Conservation (phyloP, 2,113 vertebrate genomes). For the Thryonomys swinderianus region DNA sequence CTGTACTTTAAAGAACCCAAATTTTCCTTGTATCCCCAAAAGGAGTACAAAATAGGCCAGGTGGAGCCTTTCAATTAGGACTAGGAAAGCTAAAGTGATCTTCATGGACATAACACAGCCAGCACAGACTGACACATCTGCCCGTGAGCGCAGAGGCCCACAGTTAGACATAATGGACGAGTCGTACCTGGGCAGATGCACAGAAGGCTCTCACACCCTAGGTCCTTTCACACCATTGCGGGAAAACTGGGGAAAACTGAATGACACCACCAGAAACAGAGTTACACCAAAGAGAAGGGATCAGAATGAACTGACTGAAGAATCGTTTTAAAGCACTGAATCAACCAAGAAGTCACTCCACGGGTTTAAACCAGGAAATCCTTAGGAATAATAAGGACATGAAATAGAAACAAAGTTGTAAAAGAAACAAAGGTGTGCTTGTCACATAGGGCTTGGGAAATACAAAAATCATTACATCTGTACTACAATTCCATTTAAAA, state of each 20-base stretch:
- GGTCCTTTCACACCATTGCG: neutral
- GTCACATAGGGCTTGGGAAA: neutral
- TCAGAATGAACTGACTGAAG: neutral
- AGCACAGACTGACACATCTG: neutral
- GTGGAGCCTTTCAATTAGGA: constrained; percentile 24
- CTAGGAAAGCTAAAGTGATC: constrained; percentile 34
- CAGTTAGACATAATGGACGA: neutral
- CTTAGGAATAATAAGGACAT: neutral
- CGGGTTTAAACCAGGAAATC: neutral
- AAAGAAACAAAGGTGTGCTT: neutral
- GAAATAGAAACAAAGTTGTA: constrained; percentile 26
- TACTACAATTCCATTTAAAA: constrained; percentile 10
- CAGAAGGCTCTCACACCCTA: neutral
- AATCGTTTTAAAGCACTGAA: neutral
- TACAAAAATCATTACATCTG: neutral
- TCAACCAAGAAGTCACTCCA: neutral
- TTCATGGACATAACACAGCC: neutral
- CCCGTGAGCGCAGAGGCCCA: neutral
- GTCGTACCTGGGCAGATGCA: neutral
- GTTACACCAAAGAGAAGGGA: neutral
- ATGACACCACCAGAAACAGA: neutral
- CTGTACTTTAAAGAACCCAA: constrained; percentile 47
- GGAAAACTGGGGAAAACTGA: neutral
- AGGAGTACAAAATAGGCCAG: constrained; percentile 17
- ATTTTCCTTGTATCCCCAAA: constrained; percentile 36